Conservation (phyloP, 2,888 invertebrate genomes). For the Nymphalis c-album region DNA sequence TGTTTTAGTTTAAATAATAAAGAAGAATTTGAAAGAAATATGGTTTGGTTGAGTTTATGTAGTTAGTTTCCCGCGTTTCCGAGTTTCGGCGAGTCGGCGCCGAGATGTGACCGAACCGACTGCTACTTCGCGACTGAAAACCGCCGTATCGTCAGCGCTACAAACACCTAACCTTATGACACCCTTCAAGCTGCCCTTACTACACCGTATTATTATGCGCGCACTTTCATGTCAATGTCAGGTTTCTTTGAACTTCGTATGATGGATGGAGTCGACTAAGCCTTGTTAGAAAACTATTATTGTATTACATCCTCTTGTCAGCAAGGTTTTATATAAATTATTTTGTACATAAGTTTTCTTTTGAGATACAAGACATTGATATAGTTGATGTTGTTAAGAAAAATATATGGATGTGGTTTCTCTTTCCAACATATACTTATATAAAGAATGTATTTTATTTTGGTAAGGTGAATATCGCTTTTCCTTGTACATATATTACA, state of each 20-base stretch:
- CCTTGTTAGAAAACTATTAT: conserved; percentile 17
- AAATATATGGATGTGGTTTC: no score
- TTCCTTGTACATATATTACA: no score
- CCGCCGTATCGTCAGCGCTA: conserved; percentile 33
- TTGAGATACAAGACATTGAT: not conserved
- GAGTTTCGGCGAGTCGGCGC: conserved; percentile 22
- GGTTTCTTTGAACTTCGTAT: conserved; percentile 40
- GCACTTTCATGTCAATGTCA: conserved; percentile 42
- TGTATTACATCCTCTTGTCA: not conserved
- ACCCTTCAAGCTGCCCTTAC: conserved; percentile 43
- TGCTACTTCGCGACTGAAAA: conserved; percentile 51
- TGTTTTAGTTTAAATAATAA: not conserved
- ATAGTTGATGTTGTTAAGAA: no score
- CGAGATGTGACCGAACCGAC: conserved; percentile 46
- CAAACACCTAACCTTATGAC: conserved; percentile 39
- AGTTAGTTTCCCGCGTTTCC: conserved; percentile 46
- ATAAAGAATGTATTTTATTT: no score
- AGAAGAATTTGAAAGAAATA: not conserved
- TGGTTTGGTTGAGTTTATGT: conserved; percentile 8
- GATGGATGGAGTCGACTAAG: conserved; percentile 43
- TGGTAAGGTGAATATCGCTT: no score
- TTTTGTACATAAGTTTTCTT: not conserved
- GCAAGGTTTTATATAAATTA: not conserved
- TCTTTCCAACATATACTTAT: no score
- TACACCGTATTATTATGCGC: conserved; percentile 36